Evolutionary conservation across 2,797 vertebrate species (phyloP).

Genomic region (Hypotaenidia okinawae): DNA sequence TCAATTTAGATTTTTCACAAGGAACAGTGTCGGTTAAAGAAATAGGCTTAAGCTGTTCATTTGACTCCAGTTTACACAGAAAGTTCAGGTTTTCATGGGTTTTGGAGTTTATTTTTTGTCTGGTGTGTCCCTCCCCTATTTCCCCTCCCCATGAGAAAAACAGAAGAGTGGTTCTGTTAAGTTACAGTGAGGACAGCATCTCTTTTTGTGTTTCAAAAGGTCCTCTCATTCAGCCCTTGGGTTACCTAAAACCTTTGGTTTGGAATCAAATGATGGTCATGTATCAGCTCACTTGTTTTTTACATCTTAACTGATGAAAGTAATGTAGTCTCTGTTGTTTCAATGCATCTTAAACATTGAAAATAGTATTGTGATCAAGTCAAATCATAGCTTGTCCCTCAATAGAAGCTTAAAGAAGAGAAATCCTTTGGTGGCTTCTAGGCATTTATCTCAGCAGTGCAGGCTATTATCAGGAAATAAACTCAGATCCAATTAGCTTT

Average conservation of each 20-base stretch:
- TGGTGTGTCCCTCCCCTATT: too few relatives aligned
- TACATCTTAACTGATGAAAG: background rate
- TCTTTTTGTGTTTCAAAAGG: background rate
- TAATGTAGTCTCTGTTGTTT: background rate
- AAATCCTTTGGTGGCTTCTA: slow-evolving; percentile 29
- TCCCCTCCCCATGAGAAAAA: background rate
- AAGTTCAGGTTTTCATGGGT: background rate
- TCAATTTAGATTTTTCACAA: background rate
- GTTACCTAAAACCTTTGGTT: background rate
- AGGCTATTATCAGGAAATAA: slow-evolving; percentile 59
- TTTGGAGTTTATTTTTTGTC: background rate
- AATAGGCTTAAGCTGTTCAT: background rate
- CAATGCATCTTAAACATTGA: background rate
- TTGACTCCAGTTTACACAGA: background rate
- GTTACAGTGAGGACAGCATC: background rate
- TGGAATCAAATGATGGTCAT: background rate
- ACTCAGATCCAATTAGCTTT: slow-evolving; percentile 64
- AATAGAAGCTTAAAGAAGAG: background rate
- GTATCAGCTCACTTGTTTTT: background rate
- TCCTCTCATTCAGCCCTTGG: background rate
- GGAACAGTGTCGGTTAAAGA: background rate
- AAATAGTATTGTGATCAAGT: background rate
- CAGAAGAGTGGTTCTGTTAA: fast-evolving
- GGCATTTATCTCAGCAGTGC: slow-evolving; percentile 57
- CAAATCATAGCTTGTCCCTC: background rate